Conservation (phyloP, 2,113 vertebrate species). For the Helogale parvula region DNA sequence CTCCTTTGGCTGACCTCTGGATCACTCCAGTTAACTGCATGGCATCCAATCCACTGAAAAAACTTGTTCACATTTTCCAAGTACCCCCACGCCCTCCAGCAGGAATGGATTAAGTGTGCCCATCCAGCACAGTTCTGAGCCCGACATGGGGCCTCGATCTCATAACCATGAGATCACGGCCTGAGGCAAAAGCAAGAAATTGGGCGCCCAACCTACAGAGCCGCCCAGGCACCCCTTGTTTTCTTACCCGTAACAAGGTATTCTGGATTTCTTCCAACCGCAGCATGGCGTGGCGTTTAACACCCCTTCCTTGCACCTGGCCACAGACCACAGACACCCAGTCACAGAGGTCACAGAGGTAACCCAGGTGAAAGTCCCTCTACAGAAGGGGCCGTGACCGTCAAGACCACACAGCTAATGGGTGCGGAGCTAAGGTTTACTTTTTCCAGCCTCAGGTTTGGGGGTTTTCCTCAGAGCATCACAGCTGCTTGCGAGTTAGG, state of each 20-base stretch:
- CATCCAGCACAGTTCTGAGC: no score
- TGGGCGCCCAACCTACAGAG: no score
- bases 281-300: rapidly evolving
- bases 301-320: not conserved
- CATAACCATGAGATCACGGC: no score
- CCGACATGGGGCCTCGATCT: no score
- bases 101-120: not conserved
- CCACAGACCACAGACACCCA: not conserved
- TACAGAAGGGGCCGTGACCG: not conserved
- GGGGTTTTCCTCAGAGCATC: not conserved
- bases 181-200: no score
- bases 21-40: not conserved
- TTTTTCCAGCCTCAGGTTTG: not conserved
- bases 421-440: not conserved
- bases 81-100: not conserved
- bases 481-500: not conserved
- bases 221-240: no score
- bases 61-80: not conserved
- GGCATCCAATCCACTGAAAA: not conserved
- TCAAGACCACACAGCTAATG: not conserved
- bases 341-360: not conserved
- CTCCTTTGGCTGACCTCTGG: not conserved
- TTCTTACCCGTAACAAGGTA: no score
- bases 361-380: not conserved
- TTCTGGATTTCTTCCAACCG: no score